Evolutionary conservation across 2,888 invertebrate genomes (phyloP), one percentile per base, ranked within the genome.

Genomic region (Caenorhabditis virilis): DNA sequence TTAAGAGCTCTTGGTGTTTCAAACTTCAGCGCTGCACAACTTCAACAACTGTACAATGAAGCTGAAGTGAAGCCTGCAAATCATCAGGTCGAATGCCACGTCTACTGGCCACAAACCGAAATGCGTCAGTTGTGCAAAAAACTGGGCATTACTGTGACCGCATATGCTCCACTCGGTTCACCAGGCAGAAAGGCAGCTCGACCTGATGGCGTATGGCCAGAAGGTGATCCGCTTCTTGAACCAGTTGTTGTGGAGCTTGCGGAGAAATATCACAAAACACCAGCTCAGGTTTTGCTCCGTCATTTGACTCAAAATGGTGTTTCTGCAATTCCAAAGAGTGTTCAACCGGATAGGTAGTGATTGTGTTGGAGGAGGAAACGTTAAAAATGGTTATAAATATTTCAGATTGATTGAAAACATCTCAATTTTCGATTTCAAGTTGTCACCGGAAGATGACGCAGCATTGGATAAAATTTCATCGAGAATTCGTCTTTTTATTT

Each of bases 101-200:
- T 89, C 23, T 89, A 91, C 74, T 89, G 90, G 78, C 91, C 91
- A 84, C 91, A 91, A 84, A 83, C 86, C 22, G 86, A 87, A 18
- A 82, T 91, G 60, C 52, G 77, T 6, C 85, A 88, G 1, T 88
- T 88, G 35, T 89, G 90, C 73, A 87, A 87, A 52, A 84, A 87
- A 36, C 85, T 89, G 36, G 87, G 87, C n/a, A 89, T 93, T 5
- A 55, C 60, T 9, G 35, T 76, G 54, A 76, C 76, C 6, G 69
- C 74, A 11, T 76, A 72, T 60, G 72, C 66, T 9, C 72, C 76
- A 16, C 68, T 76, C 25, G 76, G 76, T 25, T 74, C 72, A 26
- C 76, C 76, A 15, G 76, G 76, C 38, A 41, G 72, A 52, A 72
- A 68, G 58, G 66, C 71, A 27, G 69, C 71, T 51, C 67, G 74